These are phyloP conservation scores for Clamator glandarius DNA, from an alignment of 2,797 vertebrate species.

Conservation along the genomic window DNA sequence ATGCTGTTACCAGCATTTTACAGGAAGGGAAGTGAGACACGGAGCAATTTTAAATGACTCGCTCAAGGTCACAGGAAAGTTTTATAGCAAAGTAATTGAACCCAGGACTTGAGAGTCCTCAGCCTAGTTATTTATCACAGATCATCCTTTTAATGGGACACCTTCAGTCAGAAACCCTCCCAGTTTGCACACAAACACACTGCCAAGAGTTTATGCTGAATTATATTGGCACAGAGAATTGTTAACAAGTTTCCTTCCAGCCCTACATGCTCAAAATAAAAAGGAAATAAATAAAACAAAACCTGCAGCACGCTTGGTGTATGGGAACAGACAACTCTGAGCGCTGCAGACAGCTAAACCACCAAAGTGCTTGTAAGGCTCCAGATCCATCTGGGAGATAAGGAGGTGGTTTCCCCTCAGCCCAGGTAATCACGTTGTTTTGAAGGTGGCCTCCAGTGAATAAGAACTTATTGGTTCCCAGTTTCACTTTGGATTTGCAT, in stretches of 20 bases:
- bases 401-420: not conserved
- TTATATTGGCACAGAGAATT: not conserved
- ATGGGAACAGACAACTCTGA: not conserved
- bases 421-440: not conserved
- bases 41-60: not conserved
- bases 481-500: not conserved
- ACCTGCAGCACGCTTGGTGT: not conserved
- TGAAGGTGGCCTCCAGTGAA: slow-evolving; percentile 2
- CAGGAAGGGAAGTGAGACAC: slow-evolving; percentile 51
- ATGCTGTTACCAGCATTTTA: not conserved
- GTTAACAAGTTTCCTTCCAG: not conserved
- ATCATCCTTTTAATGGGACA: not conserved
- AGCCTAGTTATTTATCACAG: not conserved
- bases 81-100: slow-evolving; percentile 15
- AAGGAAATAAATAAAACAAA: slow-evolving; percentile 29
- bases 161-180: not conserved
- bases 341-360: not conserved
- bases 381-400: not conserved
- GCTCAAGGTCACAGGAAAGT: slow-evolving; percentile 32
- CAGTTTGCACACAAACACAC: not conserved
- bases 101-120: not conserved
- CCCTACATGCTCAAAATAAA: not conserved
- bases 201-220: not conserved
- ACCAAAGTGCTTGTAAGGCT: not conserved
- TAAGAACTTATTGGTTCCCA: not conserved